Base-by-base conservation (phyloP, 2,113 vertebrate species). In the Coreoperca whiteheadi region DNA sequence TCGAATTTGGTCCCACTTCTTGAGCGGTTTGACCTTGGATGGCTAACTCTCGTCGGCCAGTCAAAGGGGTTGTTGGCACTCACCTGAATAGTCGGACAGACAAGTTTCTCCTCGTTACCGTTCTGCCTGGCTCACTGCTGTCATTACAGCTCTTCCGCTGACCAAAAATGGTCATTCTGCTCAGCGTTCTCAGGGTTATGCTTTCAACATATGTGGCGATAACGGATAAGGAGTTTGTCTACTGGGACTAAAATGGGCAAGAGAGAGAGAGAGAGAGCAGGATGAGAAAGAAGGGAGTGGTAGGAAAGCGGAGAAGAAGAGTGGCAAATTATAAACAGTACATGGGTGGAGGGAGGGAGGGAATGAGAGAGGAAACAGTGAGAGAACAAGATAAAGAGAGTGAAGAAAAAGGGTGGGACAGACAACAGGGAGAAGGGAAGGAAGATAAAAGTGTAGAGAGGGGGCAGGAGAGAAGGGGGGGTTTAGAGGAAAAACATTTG, bases 121-220 rank as follows among this genome's bases (percentile, higher is more conserved):
- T 75, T 90, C 75, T 79, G 68, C 61, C 77, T 50, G 46, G 74
- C 46, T 80, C 56, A 28, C 72, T 74, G 76, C 57, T 21, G 50
- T 82, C 87, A 89, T 79, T 48, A 67, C 79, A 39, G 59, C 64
- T 84, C 73, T 81, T 89, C 77, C 70, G 87, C 84, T 91, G 90
- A 94, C 87, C 93, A 93, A 92, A 93, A 92, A 93, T 41, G 87
- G 93, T 28, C 21, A 20, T 72, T 75, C 67, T 83, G 57, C 79
- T 91, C 43, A 51, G 63, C 73, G 69, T 86, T 72, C 72, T 80
- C 82, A 82, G 91, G 90, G 85, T 89, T 89, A 93, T n/a, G 76
- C 86, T 71, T 87, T 79, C 72, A 88, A 89, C 50, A 25, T 89
- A 88, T 80, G 80, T 25, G 43, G 41, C 20, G 83, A 91, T 87